Evolutionary conservation across 2,888 invertebrate species (phyloP).

Genomic region (Hypolimnas misippus): DNA sequence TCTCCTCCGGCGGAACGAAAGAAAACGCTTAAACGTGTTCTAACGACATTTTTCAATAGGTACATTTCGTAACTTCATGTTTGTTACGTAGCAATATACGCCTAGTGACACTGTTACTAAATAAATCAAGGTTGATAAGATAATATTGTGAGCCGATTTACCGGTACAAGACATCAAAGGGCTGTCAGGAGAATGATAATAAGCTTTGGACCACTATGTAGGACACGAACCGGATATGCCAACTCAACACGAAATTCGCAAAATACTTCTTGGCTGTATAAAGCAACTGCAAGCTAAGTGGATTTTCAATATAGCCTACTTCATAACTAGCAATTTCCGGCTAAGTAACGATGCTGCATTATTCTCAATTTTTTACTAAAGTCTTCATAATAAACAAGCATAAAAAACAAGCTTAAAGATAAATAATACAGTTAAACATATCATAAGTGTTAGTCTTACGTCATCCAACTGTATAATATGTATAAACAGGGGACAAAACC

Average conservation of each 20-base stretch:
- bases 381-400: neutral
- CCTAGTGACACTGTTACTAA: constrained; percentile 60
- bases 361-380: neutral
- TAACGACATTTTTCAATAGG: constrained; percentile 31
- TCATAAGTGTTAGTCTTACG: neutral
- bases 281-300: neutral
- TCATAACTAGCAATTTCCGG: neutral
- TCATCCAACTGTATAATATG: neutral
- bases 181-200: constrained; percentile 48
- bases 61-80: constrained; percentile 40
- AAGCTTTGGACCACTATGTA: constrained; percentile 39
- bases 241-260: constrained; percentile 17
- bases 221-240: constrained; percentile 36
- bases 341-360: neutral
- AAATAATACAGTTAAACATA: neutral
- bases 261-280: neutral
- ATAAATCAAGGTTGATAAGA: constrained; percentile 71
- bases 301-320: neutral
- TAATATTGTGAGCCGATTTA: constrained; percentile 57
- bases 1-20: constrained; percentile 12
- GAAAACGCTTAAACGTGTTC: constrained; percentile 25
- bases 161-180: constrained; percentile 49
- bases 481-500: constrained; percentile 2
- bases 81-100: constrained; percentile 37
- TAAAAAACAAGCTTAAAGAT: neutral